These are phyloP conservation scores for Ips typographus DNA, from an alignment of 1,140 invertebrate species.

Conservation along the genomic window DNA sequence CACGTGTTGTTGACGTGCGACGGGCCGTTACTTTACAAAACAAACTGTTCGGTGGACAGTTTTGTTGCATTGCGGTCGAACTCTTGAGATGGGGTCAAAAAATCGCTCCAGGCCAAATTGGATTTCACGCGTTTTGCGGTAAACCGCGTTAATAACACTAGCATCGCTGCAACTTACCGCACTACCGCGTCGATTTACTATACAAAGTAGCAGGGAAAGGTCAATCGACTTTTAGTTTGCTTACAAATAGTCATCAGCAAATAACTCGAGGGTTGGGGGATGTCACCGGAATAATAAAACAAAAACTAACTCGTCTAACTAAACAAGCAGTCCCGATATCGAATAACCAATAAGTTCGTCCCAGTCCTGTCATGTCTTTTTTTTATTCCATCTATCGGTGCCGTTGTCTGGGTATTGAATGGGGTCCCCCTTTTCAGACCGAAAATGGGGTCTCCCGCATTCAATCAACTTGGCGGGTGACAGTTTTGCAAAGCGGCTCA, in stretches of 20 bases:
- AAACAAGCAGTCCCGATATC: background rate
- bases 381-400: constrained; percentile 2
- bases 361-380: background rate
- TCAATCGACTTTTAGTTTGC: background rate
- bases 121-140: background rate
- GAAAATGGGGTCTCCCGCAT: background rate
- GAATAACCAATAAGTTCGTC: background rate
- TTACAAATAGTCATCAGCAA: background rate
- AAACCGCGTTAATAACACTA: background rate
- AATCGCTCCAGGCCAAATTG: background rate
- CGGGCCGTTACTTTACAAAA: constrained; percentile 24
- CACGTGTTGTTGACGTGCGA: constrained; percentile 24
- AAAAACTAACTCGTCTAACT: background rate
- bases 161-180: background rate
- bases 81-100: background rate
- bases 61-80: background rate
- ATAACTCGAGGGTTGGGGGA: background rate
- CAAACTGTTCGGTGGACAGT: constrained; percentile 10
- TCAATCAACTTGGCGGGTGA: background rate
- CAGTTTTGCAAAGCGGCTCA: constrained; percentile 3
- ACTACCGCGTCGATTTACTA: background rate
- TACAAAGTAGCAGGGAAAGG: background rate
- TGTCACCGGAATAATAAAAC: background rate
- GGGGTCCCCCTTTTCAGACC: background rate
- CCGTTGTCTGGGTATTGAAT: background rate